Percentiles rank a stretch among this genome's conserved stretches.
These are phyloP conservation scores for Apamea sordens DNA, from an alignment of 2,888 invertebrate species.

Conservation along the genomic window DNA sequence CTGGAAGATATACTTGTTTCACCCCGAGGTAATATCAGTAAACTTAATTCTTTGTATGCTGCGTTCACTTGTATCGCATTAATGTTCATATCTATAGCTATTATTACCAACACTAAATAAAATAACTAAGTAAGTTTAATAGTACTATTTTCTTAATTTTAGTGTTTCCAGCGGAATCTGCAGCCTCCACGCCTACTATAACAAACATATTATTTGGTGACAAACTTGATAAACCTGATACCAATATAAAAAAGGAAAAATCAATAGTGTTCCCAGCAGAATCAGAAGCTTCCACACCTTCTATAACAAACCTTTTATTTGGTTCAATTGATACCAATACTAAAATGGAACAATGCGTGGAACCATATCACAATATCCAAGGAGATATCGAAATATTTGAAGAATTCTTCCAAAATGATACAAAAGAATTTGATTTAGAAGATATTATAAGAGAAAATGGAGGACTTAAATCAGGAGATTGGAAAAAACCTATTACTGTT, in stretches of 20 bases:
- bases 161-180: slow-evolving; percentile 66
- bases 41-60: slow-evolving; percentile 1
- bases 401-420: slow-evolving; percentile 71
- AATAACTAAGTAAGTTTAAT: background rate
- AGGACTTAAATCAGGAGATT: slow-evolving; percentile 8
- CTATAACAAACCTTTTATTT: slow-evolving; percentile 82
- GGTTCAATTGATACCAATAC: slow-evolving; percentile 65
- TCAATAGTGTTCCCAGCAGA: slow-evolving; percentile 61
- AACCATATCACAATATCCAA: slow-evolving; percentile 63
- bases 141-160: slow-evolving; percentile 32
- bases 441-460: slow-evolving; percentile 42
- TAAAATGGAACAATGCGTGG: slow-evolving; percentile 60
- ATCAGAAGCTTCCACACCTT: slow-evolving; percentile 79
- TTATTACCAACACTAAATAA: no score
- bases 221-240: slow-evolving; percentile 65
- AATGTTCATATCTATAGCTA: background rate
- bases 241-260: slow-evolving; percentile 50
- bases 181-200: slow-evolving; percentile 81
- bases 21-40: slow-evolving; percentile 76
- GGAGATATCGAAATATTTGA: slow-evolving; percentile 73
- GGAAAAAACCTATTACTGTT: background rate
- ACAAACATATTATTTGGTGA: slow-evolving; percentile 82
- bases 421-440: slow-evolving; percentile 37
- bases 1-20: slow-evolving; percentile 80
- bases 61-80: background rate